Conservation (phyloP, 2,797 vertebrate genomes). For the Pelobates cultripes region DNA sequence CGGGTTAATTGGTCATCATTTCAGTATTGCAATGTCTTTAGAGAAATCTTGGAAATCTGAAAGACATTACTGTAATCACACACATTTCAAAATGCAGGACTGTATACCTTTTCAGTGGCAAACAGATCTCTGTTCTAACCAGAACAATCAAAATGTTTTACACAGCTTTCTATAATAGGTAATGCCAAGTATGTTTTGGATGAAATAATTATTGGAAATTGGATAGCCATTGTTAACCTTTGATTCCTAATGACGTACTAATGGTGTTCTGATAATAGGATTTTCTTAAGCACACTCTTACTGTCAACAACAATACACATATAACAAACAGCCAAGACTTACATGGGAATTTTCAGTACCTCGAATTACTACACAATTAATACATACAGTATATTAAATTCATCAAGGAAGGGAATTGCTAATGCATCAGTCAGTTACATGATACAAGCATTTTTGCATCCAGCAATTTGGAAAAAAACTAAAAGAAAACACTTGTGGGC, state of each 20-base stretch:
- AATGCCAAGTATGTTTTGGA: too few species aligned
- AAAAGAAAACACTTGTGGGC: background rate
- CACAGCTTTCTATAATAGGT: too few species aligned
- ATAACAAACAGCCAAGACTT: background rate
- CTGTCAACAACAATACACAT: constrained; percentile 5
- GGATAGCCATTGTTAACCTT: background rate
- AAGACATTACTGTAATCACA: too few species aligned
- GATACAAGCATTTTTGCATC: constrained; percentile 74
- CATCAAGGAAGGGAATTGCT: background rate
- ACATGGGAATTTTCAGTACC: background rate
- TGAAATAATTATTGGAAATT: background rate
- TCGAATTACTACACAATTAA: background rate
- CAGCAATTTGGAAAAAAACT: constrained; percentile 69
- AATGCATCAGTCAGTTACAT: background rate
- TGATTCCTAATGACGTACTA: background rate
- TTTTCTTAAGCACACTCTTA: constrained; percentile 55
- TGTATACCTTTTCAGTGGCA: too few species aligned
- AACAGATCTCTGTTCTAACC: too few species aligned
- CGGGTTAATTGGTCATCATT: too few species aligned
- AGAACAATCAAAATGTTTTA: too few species aligned
- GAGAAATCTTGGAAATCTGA: too few species aligned
- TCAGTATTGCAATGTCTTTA: too few species aligned
- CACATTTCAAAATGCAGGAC: too few species aligned
- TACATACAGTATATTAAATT: constrained; percentile 7
- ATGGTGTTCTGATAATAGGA: constrained; percentile 64